Evolutionary conservation across 2,888 invertebrate species (phyloP), one percentile per base, ranked within the genome.

Genomic region (Lucinisca nassula): DNA sequence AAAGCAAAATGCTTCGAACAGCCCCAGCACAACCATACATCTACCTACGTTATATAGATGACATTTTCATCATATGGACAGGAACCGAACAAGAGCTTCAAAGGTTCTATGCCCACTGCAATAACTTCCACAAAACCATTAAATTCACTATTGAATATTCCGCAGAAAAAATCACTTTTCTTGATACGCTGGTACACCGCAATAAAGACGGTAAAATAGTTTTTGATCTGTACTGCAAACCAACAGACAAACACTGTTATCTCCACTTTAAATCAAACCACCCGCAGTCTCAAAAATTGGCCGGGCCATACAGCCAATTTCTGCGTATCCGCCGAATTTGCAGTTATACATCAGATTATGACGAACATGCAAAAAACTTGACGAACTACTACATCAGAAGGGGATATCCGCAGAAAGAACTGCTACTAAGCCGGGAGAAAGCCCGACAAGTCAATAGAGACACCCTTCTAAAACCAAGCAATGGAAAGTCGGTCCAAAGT

Each of bases 21-120:
- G 40, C 61, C 3, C 81, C 75, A 2, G 10, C 14, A 12, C 35
- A 70, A 72, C 88, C 88, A 2, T 6, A 12, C 21, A 0, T 86
- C 8, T 88, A 80, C 55, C 40, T 74, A 0, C 30, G 90, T 49
- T 90, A 55, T 58, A 90, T 88, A 27, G 87, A 78, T 51, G 89
- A 90, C 38, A 81, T 85, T 21, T 86, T 85, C 51, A 40, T 85
- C 21, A 79, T 90, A n/a, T 85, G 86, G 84, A 72, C 80, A 21
- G 70, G 55, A 21, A 38, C 55, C 30, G 24, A 40, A 17, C 21
- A 30, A 27, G 67, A 82, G 45, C 49, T 82, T 21, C 10, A 76
- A 40, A 1, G 40, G 12, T 82, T 82, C 51, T 30, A 67, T 24
- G 14, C 27, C 21, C 37, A 58, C 73, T 76, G 58, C 24, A 76